These are phyloP conservation scores for Embiotoca jacksoni DNA, from an alignment of 2,113 vertebrate genomes.

Conservation along the genomic window DNA sequence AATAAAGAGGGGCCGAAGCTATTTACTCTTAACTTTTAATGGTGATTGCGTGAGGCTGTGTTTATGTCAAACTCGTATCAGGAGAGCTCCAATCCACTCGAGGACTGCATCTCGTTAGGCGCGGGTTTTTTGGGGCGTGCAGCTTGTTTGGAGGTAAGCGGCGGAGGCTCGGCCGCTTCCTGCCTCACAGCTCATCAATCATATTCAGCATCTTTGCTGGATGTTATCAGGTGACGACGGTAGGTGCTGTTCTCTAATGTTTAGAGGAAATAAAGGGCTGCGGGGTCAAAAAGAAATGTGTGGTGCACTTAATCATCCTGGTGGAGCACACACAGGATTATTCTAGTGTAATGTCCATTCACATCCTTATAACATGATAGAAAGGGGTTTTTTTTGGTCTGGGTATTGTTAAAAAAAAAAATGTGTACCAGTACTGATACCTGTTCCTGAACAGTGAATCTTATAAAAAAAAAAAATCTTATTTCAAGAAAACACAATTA, in stretches of 20 bases:
- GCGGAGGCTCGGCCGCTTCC: conserved; percentile 14
- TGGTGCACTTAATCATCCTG: neutral
- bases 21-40: conserved; percentile 76
- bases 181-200: conserved; percentile 37
- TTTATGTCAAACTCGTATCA: conserved; percentile 69
- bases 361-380: no score
- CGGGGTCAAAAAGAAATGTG: conserved; percentile 3
- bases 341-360: neutral
- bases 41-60: conserved; percentile 50
- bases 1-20: conserved; percentile 60
- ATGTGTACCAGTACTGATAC: no score
- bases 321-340: neutral
- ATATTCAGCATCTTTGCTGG: conserved; percentile 12
- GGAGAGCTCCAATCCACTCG: conserved; percentile 51
- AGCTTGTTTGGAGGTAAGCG: conserved; percentile 34
- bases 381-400: no score
- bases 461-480: no score
- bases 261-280: neutral
- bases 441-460: no score
- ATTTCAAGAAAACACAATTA: no score
- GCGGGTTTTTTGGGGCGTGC: neutral
- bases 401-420: no score
- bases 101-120: conserved; percentile 57
- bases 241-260: neutral
- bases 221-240: neutral